These are phyloP conservation scores for Siniperca chuatsi DNA, from an alignment of 2,113 vertebrate species.

Conservation along the genomic window DNA sequence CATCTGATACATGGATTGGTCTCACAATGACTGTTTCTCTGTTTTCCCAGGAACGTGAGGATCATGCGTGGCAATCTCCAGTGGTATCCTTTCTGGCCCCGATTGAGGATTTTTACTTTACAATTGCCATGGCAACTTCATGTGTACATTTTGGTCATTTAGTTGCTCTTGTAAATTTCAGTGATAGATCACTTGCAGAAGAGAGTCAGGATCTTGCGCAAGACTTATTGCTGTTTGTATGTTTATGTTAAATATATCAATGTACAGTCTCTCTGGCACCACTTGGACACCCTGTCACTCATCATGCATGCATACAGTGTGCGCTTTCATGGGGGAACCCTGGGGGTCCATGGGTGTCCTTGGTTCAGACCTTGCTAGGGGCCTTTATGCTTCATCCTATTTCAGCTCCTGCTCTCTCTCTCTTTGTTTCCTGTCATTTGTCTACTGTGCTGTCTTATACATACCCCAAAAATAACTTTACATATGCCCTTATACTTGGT, in stretches of 20 bases:
- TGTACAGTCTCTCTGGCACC: not conserved
- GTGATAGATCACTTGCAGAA: not conserved
- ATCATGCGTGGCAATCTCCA: slow-evolving; percentile 83
- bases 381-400: not conserved
- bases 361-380: not conserved
- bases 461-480: not conserved
- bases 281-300: not conserved
- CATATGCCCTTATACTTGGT: not conserved
- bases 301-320: not conserved
- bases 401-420: not conserved
- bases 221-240: not conserved
- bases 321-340: not conserved
- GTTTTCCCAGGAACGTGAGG: slow-evolving; percentile 77
- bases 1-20: not conserved
- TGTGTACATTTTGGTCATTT: not conserved
- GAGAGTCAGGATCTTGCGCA: not conserved
- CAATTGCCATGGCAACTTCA: not conserved
- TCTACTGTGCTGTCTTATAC: not conserved
- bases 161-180: not conserved
- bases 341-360: not conserved
- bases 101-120: not conserved
- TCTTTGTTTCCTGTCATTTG: not conserved
- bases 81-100: slow-evolving; percentile 83
- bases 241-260: not conserved
- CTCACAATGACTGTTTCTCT: slow-evolving; percentile 8